Conservation (phyloP, 2,113 vertebrate species). For the Myiopsitta monachus region DNA sequence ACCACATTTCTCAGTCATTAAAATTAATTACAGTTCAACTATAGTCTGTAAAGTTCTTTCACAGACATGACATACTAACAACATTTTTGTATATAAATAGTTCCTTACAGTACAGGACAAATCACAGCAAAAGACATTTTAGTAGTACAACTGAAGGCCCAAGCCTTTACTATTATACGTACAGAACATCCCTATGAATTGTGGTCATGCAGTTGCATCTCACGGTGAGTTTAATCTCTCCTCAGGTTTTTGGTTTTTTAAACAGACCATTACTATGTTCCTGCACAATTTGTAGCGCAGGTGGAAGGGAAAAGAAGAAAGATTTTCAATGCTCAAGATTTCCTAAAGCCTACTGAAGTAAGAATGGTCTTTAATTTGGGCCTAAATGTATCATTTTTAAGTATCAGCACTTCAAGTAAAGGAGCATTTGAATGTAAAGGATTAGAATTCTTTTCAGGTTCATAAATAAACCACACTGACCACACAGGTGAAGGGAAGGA, state of each 20-base stretch:
- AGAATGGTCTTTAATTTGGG: not conserved
- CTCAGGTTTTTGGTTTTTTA: not conserved
- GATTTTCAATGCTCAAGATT: not conserved
- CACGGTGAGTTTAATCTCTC: not conserved
- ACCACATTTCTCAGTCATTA: not conserved
- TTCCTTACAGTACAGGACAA: not conserved
- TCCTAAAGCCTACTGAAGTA: not conserved
- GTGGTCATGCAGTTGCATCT: not conserved
- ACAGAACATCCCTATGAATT: not conserved
- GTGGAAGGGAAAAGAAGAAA: not conserved
- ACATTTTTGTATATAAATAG: not conserved
- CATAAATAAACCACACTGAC: not conserved
- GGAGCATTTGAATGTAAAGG: not conserved
- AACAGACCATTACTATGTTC: not conserved
- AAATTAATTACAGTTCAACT: conserved; percentile 15
- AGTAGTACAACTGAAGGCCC: not conserved
- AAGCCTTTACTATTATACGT: not conserved
- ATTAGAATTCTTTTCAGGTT: not conserved
- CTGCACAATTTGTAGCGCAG: not conserved
- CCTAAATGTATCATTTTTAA: not conserved
- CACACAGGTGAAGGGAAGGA: not conserved
- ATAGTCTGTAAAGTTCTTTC: not conserved
- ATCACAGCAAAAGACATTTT: not conserved
- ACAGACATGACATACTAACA: not conserved
- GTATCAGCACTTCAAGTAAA: not conserved